phyloP scores from a whole-genome alignment of 2,888 invertebrate genomes.

The Drosophila emarginata region DNA sequence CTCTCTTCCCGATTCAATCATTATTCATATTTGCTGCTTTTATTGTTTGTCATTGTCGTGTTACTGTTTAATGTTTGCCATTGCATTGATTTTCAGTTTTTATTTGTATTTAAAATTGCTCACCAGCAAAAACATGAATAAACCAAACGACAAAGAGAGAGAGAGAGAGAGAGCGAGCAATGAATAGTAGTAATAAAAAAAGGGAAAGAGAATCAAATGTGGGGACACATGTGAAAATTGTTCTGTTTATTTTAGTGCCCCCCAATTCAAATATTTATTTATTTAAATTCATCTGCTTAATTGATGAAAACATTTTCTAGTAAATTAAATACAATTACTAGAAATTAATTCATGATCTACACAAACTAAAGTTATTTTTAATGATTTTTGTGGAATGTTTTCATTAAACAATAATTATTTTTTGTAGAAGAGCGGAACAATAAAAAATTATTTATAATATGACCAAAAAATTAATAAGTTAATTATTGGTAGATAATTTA shows the following conservation, averaged over 20 bases:
- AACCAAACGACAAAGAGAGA: neutral
- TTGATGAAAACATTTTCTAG: constrained; percentile 23
- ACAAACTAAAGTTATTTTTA: neutral
- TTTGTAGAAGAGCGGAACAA: too few species aligned
- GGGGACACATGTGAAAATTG: neutral
- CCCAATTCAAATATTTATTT: constrained; percentile 47
- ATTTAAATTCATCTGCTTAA: constrained; percentile 47
- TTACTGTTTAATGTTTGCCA: constrained; percentile 54
- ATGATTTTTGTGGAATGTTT: neutral
- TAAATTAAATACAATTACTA: constrained; percentile 25
- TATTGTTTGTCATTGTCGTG: constrained; percentile 43
- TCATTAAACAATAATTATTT: too few species aligned
- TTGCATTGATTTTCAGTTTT: constrained; percentile 66
- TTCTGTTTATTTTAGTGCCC: constrained; percentile 40
- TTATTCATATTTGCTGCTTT: constrained; percentile 52
- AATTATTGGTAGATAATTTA: too few species aligned
- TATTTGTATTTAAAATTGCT: constrained; percentile 61
- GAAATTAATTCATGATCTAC: constrained; percentile 4
- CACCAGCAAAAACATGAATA: constrained; percentile 29
- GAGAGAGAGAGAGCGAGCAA: neutral
- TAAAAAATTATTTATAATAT: too few species aligned
- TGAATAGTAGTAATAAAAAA: too few species aligned
- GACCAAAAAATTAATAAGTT: too few species aligned
- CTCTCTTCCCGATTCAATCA: constrained; percentile 2
- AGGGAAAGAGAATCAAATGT: neutral